Evolutionary conservation across 2,797 vertebrate genomes (phyloP).

Genomic region (Chanos chanos): DNA sequence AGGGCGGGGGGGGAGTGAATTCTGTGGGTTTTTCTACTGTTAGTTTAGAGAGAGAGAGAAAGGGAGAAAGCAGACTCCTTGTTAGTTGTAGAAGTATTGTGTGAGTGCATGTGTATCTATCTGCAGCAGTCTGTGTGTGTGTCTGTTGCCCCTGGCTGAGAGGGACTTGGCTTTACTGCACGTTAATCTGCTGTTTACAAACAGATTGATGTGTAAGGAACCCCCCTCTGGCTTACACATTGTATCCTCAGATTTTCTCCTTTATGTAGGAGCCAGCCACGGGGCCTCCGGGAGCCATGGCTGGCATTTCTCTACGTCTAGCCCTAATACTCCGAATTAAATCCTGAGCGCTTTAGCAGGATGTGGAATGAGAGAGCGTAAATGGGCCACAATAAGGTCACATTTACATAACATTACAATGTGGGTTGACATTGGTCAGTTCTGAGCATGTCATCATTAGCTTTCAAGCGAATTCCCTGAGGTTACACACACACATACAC

Average conservation of each 20-base stretch:
- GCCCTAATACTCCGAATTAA: constrained; percentile 65
- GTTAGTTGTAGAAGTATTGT: background rate
- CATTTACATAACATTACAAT: constrained; percentile 76
- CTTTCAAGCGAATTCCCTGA: constrained; percentile 67
- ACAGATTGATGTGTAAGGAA: constrained; percentile 74
- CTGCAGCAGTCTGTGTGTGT: constrained; percentile 9
- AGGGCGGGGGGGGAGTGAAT: background rate
- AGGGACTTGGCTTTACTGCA: constrained; percentile 63
- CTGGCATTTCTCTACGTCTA: constrained; percentile 61
- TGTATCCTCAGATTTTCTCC: constrained; percentile 59
- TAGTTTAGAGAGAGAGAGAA: background rate
- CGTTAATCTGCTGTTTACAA: constrained; percentile 77
- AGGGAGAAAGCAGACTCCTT: background rate
- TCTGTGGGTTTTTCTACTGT: too few relatives aligned
- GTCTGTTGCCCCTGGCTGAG: constrained; percentile 49
- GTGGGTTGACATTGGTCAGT: constrained; percentile 56
- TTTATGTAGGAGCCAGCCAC: constrained; percentile 51
- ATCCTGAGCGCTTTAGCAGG: constrained; percentile 65
- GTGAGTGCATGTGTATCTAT: constrained; percentile 10
- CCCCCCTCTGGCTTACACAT: constrained; percentile 65
- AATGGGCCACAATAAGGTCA: constrained; percentile 65
- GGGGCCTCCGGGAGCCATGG: constrained; percentile 57
- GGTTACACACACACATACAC: constrained; percentile 32
- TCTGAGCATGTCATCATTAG: constrained; percentile 63
- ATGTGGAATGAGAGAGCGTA: constrained; percentile 49